Evolutionary conservation across 2,113 vertebrate species (phyloP).

Genomic region (Tragulus kanchil): DNA sequence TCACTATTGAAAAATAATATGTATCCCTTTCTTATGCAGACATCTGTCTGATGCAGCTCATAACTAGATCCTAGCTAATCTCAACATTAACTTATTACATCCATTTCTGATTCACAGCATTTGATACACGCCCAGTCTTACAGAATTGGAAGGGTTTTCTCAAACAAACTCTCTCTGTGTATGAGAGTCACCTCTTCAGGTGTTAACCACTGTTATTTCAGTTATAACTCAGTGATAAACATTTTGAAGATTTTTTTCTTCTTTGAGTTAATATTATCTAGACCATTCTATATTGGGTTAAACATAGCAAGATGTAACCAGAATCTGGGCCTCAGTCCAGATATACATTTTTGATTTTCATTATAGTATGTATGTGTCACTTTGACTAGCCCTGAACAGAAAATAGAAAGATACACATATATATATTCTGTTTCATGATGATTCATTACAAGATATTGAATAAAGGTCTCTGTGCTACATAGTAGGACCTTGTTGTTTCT

Average conservation of each 20-base stretch:
- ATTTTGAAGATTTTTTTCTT: neutral
- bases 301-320: neutral
- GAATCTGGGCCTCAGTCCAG: neutral
- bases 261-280: neutral
- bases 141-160: neutral
- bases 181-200: neutral
- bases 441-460: neutral
- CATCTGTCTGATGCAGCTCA: neutral
- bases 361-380: neutral
- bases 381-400: neutral
- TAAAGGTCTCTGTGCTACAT: neutral
- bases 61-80: neutral
- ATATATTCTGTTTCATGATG: neutral
- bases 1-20: neutral
- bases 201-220: neutral
- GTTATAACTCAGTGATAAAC: neutral
- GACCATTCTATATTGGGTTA: neutral
- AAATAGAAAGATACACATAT: neutral
- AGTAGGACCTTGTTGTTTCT: neutral
- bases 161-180: neutral
- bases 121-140: neutral
- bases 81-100: slow-evolving; percentile 27
- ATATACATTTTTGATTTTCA: slow-evolving; percentile 22
- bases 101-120: neutral
- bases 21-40: neutral